Percentiles rank a stretch among this genome's conserved stretches.
Evolutionary conservation across 2,888 invertebrate species (phyloP).

Genomic region (Metacarcinus magister): DNA sequence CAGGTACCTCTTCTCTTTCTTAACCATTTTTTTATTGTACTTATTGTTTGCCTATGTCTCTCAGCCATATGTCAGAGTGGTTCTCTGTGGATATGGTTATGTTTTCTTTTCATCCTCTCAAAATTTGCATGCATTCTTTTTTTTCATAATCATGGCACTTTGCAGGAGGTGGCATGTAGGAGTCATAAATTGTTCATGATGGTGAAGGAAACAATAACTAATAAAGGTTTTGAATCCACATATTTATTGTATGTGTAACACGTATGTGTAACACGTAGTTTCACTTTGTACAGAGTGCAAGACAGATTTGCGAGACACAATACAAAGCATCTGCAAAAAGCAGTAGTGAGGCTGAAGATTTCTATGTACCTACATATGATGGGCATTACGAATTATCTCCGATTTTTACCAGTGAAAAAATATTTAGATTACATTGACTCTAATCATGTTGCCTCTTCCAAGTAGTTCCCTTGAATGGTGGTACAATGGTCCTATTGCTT

Average conservation of each 20-base stretch:
- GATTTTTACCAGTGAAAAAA: not conserved
- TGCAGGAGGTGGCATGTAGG: not conserved
- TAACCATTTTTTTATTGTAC: not conserved
- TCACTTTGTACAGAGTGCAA: not conserved
- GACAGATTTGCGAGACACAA: not conserved
- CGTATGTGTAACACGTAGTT: not conserved
- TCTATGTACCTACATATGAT: not conserved
- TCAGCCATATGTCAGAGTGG: not conserved
- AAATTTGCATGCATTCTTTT: not conserved
- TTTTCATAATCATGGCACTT: not conserved
- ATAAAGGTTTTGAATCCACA: not conserved
- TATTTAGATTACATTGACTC: not conserved
- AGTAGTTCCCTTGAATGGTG: not conserved
- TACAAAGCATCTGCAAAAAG: not conserved
- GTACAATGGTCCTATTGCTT: not conserved
- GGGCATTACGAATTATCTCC: not conserved
- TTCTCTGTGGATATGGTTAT: not conserved
- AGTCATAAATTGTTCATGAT: not conserved
- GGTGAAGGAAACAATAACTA: not conserved
- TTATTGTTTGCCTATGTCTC: not conserved
- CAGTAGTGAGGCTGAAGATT: not conserved
- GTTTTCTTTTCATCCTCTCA: not conserved
- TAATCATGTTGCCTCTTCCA: not conserved
- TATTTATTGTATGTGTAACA: not conserved
- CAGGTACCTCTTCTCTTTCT: not conserved